Conservation (phyloP, 2,888 invertebrate genomes). For the Cistogaster globosa region DNA sequence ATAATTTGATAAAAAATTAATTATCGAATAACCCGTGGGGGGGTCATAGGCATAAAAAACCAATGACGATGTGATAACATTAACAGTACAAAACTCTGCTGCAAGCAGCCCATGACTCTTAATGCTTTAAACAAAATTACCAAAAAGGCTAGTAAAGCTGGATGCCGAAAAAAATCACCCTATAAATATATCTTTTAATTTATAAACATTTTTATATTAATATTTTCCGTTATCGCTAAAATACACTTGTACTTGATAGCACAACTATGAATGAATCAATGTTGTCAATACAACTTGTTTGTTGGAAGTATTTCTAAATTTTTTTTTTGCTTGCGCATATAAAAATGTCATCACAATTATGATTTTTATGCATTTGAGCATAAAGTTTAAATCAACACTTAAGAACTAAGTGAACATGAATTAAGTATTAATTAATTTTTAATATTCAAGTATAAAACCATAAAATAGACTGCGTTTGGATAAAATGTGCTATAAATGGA, state of each 20-base stretch:
- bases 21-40: no score
- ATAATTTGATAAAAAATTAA: no score
- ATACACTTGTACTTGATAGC: slow-evolving; percentile 52
- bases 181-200: slow-evolving; percentile 10
- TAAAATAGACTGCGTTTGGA: no score
- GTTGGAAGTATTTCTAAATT: neutral
- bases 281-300: slow-evolving; percentile 17
- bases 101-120: no score
- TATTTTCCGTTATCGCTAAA: slow-evolving; percentile 48
- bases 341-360: slow-evolving; percentile 25
- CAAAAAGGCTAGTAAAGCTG: neutral
- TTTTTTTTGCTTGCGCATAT: neutral
- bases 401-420: slow-evolving; percentile 6
- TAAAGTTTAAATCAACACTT: slow-evolving; percentile 22
- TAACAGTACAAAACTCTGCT: no score
- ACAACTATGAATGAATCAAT: slow-evolving; percentile 17
- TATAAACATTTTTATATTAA: slow-evolving; percentile 24
- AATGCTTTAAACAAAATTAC: no score
- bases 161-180: neutral
- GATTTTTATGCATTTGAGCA: slow-evolving; percentile 36
- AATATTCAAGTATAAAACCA: slow-evolving; percentile 11
- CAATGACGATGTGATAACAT: no score
- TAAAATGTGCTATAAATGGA: no score
- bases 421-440: slow-evolving; percentile 5
- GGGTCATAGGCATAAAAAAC: no score